Base-by-base conservation (phyloP, 23 tunicate species). In the Trididemnum nubilum region DNA sequence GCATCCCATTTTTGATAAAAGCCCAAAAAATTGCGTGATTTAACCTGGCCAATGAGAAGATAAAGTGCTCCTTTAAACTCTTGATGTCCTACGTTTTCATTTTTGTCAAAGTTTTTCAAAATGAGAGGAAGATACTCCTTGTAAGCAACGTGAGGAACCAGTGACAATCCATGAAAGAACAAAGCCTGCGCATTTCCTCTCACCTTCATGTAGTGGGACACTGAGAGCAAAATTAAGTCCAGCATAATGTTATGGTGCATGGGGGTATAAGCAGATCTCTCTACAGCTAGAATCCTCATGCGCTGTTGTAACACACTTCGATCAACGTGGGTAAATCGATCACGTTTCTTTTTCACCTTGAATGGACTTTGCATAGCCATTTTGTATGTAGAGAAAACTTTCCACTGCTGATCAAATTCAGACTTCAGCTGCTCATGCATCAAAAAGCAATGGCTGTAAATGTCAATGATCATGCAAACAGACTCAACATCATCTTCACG, bases 401-500 rank as follows among this genome's bases (percentile, higher is more conserved):
- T 82, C 97, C 97, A 91, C 39, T 87, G 86, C 37, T 93, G 83
- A 64, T 93, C 90, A 69, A 83, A 93, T 54, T 82, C 84, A 35
- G 64, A 51, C 37, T 83, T 80, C 44, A 71, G 37, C 1, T 39
- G 51, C 24, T 83, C 87, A 76, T 85, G 97, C 80, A 91, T 72
- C 71, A 82, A 51, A 31, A 83, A 66, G 54, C 93, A 93, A 15
- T 80, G 77, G 60, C 89, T 80, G 89, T 93, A 93, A 78, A 93
- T 88, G 26, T 81, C 52, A 2, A 93, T 80, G 71, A 93, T 83
- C 36, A 22, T 24, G 70, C 77, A 73, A 34, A 93, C 85, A 12
- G 93, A 73, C 40, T 93, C 81, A 27, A 88, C 89, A 84, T 88
- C 98, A 81, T 93, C 98, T 80, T 93, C 93, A 18, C 79, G 57